phyloP scores from a whole-genome alignment of 2,113 vertebrate species.

The Pterophyllum scalare region DNA sequence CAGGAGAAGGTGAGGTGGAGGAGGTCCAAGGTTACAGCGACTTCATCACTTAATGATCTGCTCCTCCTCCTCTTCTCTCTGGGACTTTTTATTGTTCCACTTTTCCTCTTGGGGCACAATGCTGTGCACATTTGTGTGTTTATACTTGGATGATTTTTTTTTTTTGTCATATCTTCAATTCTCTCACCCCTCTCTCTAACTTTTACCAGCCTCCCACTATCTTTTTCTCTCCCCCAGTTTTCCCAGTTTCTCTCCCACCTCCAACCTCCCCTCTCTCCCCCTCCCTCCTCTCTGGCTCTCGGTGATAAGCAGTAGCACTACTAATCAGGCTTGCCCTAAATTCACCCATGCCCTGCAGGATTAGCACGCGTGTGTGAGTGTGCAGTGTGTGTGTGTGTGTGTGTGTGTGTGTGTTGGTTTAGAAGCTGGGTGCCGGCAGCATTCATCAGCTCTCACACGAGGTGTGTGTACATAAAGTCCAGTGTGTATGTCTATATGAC shows the following conservation, averaged over 20 bases:
- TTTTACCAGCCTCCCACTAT: slow-evolving; percentile 30
- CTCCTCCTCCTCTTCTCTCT: not conserved
- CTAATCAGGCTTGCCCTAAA: slow-evolving; percentile 85
- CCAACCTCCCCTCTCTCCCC: not conserved
- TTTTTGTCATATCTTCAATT: not conserved
- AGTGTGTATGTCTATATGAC: not conserved
- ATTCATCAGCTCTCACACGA: slow-evolving; percentile 49
- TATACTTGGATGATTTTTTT: slow-evolving; percentile 15
- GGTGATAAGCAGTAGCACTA: slow-evolving; percentile 78
- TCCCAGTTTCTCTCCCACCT: slow-evolving; percentile 14
- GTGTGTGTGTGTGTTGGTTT: slow-evolving; percentile 42
- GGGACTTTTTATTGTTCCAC: not conserved
- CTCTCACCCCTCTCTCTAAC: slow-evolving; percentile 9
- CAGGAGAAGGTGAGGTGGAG: not conserved
- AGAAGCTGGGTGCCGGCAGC: slow-evolving; percentile 45
- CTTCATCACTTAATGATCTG: slow-evolving; percentile 23
- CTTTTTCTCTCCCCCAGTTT: slow-evolving; percentile 30
- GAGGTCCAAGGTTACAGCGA: slow-evolving; percentile 26
- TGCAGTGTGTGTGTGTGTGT: slow-evolving; percentile 7
- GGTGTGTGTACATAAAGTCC: slow-evolving; percentile 28
- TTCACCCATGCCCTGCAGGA: slow-evolving; percentile 79
- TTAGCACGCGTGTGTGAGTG: slow-evolving; percentile 57
- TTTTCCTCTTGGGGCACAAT: not conserved
- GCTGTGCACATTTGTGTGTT: not conserved
- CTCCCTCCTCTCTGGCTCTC: slow-evolving; percentile 59